phyloP scores from a whole-genome alignment of 1,140 invertebrate species.

The Lutraria rhynchaena region DNA sequence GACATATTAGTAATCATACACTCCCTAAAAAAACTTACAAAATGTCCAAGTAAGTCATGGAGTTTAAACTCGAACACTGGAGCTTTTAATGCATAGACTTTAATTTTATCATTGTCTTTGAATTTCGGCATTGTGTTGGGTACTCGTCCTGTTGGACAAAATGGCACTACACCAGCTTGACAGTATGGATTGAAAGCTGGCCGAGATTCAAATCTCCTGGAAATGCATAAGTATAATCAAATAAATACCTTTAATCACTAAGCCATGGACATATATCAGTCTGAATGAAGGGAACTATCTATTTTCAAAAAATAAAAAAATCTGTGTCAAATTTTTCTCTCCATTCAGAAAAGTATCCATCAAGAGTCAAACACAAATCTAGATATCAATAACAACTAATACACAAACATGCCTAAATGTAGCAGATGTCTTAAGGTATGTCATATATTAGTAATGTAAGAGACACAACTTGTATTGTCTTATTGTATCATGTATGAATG shows the following conservation, averaged over 20 bases:
- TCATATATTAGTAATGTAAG: no score
- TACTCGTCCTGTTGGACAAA: conserved; percentile 77
- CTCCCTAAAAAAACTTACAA: conserved; percentile 78
- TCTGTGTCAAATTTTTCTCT: no score
- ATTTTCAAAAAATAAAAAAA: neutral
- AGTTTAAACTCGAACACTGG: conserved; percentile 81
- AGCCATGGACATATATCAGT: neutral
- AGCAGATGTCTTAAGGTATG: no score
- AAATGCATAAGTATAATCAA: no score
- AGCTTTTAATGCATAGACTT: conserved; percentile 79
- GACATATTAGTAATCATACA: no score
- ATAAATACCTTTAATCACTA: no score
- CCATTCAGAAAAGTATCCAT: no score
- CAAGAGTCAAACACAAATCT: no score
- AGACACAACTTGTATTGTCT: no score
- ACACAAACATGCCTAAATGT: no score
- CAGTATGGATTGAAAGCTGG: conserved; percentile 77
- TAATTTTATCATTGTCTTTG: conserved; percentile 69
- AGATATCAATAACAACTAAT: no score
- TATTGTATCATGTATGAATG: no score
- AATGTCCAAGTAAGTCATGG: conserved; percentile 74
- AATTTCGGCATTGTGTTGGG: conserved; percentile 75
- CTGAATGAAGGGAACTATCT: neutral
- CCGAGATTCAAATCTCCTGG: conserved; percentile 65
- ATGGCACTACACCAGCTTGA: conserved; percentile 76